Conservation (phyloP, 2,113 vertebrate genomes). For the Tragulus kanchil region DNA sequence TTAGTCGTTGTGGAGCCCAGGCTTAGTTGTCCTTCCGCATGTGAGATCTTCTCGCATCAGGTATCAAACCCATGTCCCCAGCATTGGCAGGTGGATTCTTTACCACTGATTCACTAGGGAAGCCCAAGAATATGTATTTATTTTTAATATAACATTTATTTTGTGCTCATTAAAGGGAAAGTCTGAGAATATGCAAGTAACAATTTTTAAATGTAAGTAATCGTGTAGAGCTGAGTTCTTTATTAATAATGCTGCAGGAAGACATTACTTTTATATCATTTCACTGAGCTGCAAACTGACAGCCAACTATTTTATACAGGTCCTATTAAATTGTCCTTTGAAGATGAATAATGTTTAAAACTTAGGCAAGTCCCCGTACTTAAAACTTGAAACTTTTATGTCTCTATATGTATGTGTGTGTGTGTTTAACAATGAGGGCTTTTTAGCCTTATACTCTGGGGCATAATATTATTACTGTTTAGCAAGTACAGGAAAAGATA, state of each 20-base stretch:
- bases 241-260: neutral
- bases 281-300: neutral
- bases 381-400: neutral
- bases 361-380: neutral
- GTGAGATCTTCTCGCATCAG: neutral
- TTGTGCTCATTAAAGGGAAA: neutral
- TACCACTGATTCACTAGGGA: neutral
- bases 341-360: constrained; percentile 54
- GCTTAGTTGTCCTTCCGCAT: neutral
- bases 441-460: neutral
- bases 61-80: neutral
- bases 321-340: constrained; percentile 26
- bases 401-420: neutral
- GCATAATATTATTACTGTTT: neutral
- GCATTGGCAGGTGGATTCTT: neutral
- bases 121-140: neutral
- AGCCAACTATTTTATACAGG: neutral
- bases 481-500: neutral
- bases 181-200: neutral
- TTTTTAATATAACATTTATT: neutral
- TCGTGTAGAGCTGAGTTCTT: neutral
- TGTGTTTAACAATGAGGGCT: neutral
- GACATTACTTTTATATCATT: neutral
- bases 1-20: neutral
- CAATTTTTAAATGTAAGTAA: neutral